These are phyloP conservation scores for Zoanthus sansibaricus DNA, from an alignment of 92 coral and sea anemone species.

Conservation along the genomic window DNA sequence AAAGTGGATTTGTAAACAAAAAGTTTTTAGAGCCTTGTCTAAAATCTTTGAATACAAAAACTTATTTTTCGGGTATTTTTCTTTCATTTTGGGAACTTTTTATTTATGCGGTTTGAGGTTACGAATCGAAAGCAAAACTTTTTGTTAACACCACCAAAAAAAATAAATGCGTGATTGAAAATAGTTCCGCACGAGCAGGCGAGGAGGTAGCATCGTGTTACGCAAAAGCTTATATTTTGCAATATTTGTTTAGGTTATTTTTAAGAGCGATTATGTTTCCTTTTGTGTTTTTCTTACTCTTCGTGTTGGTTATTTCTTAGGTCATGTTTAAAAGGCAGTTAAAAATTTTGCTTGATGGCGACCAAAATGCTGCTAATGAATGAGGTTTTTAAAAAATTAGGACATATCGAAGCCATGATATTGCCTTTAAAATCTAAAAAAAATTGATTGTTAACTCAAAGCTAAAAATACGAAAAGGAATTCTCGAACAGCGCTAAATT, in stretches of 20 bases:
- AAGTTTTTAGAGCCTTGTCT: background rate
- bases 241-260: too few relatives aligned
- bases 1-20: background rate
- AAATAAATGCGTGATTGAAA: too few relatives aligned
- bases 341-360: background rate
- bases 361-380: background rate
- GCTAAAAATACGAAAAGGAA: background rate
- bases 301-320: background rate
- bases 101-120: too few relatives aligned
- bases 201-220: background rate
- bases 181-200: background rate
- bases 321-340: slow-evolving; percentile 14
- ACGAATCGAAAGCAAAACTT: too few relatives aligned
- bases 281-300: background rate
- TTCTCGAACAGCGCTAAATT: background rate
- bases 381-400: slow-evolving; percentile 11
- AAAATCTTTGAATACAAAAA: background rate
- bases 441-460: background rate
- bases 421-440: background rate
- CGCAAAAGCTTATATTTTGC: background rate
- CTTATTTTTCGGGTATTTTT: background rate
- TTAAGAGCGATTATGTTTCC: background rate
- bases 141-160: too few relatives aligned
- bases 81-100: background rate
- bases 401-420: background rate